Percentiles rank a stretch among this genome's conserved stretches.
Evolutionary conservation across 92 coral and sea anemone species (phyloP).

Genomic region (Actinernus sp.): DNA sequence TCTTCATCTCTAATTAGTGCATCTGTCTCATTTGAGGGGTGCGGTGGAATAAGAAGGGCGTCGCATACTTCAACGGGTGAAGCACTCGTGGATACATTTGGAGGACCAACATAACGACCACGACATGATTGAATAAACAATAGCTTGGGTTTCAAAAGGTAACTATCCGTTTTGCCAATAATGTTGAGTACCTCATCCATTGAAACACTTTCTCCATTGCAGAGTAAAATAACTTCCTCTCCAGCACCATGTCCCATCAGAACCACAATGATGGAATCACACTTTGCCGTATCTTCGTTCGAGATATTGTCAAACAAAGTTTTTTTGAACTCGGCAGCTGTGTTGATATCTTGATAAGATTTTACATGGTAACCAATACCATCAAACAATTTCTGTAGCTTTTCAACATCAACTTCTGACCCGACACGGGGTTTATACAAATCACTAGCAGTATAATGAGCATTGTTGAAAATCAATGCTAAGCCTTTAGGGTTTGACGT

Average conservation of each 20-base stretch:
- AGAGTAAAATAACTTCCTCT: constrained; percentile 17
- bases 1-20: background rate
- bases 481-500: constrained; percentile 60
- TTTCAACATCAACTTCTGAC: constrained; percentile 23
- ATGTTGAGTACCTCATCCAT: constrained; percentile 8
- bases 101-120: background rate
- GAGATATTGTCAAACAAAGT: background rate
- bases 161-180: constrained; percentile 3
- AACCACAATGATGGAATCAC: constrained; percentile 43
- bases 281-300: background rate
- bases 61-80: no score
- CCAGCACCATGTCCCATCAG: constrained; percentile 27
- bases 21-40: background rate
- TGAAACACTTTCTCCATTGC: constrained; percentile 7
- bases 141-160: constrained; percentile 50
- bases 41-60: no score
- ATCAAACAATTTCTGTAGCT: constrained; percentile 7
- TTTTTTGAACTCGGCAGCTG: no score
- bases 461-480: constrained; percentile 35
- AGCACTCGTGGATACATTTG: no score
- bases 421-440: background rate
- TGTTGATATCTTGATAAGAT: background rate
- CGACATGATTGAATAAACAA: constrained; percentile 49
- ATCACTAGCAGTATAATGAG: background rate
- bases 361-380: constrained; percentile 34